Evolutionary conservation across 1,140 invertebrate genomes (phyloP), one percentile per base, ranked within the genome.

Genomic region (Zaprionus vittiger): DNA sequence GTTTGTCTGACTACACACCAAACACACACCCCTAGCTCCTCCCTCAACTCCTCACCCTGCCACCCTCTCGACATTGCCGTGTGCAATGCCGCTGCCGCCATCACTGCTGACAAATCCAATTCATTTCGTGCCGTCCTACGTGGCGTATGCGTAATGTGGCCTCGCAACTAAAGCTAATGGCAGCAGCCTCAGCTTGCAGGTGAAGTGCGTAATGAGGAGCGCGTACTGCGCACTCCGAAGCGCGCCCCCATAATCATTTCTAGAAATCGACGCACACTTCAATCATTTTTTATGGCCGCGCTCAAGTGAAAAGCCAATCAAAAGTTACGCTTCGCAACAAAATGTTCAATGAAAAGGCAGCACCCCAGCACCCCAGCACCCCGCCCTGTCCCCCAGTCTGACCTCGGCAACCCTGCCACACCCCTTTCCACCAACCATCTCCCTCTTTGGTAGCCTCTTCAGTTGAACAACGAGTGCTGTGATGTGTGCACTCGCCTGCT

Each of bases 91-190:
- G 31, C 4, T 7, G 41, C 67, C 44, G 47, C 65, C 57, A 47
- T 73, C 47, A 41, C 61, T 49, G 44, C 38, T 90, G 84, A 89
- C 85, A 89, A 90, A 90, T 89, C 84, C 84, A 89, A 89, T 89
- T 89, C 84, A 89, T 90, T 87, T 80, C 66, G 69, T 31, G 41
- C 59, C 41, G 61, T 47, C 79, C 76, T 79, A 89, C 85, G 79
- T 81, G 85, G 81, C 81, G 72, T 85, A 85, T 85, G 73, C 83
- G 83, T 85, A 85, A 86, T 85, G 80, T 72, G 80, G 55, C 67
- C 52, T 9, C 41, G n/a, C 85, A 84, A 89, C 84, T 87, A 89
- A 81, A 79, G 75, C 85, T 89, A 89, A 84, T 89, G 85, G 62
- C 63, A 77, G 65, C 62, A 55, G 63, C 73, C 6, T 22, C 54